Percentiles rank a stretch among this genome's conserved stretches.
phyloP scores from a whole-genome alignment of 2,113 vertebrate species.

The Takifugu bimaculatus region DNA sequence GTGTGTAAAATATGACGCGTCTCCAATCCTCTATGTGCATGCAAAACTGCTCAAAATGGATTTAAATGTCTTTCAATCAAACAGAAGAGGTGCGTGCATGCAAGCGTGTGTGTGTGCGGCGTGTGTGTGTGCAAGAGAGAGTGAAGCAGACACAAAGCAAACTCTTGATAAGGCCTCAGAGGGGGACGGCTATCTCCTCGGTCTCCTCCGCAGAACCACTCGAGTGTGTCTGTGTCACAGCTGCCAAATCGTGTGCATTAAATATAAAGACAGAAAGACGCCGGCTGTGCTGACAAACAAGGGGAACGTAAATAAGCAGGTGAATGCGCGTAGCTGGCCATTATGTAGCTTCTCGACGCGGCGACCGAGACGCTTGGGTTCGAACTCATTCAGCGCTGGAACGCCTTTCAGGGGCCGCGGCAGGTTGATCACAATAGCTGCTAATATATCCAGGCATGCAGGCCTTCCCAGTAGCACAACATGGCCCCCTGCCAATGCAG shows the following conservation, averaged over 20 bases:
- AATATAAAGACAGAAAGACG: slow-evolving; percentile 31
- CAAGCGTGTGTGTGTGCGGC: slow-evolving; percentile 11
- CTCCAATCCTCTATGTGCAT: not conserved
- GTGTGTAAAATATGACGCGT: not conserved
- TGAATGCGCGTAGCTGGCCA: slow-evolving; percentile 53
- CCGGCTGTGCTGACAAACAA: slow-evolving; percentile 45
- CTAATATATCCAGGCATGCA: slow-evolving; percentile 64
- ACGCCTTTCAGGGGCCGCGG: slow-evolving; percentile 48
- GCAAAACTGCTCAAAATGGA: not conserved
- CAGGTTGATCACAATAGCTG: slow-evolving; percentile 57
- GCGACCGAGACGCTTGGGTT: slow-evolving; percentile 33
- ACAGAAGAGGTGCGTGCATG: not conserved
- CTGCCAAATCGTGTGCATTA: slow-evolving; percentile 31
- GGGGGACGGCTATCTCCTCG: slow-evolving; percentile 33
- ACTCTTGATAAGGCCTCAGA: slow-evolving; percentile 35
- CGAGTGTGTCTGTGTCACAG: slow-evolving; percentile 15
- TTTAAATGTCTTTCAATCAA: not conserved
- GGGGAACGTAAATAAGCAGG: slow-evolving; percentile 43
- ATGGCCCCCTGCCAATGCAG: slow-evolving; percentile 63
- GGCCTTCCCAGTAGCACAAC: slow-evolving; percentile 58
- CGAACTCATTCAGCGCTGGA: slow-evolving; percentile 48
- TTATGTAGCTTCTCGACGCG: slow-evolving; percentile 23
- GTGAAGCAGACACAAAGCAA: slow-evolving; percentile 3
- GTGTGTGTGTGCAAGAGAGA: not conserved
- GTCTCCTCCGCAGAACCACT: slow-evolving; percentile 41